A percentile compares a stretch with the other conserved stretches of the same genome.
Conservation (phyloP, 2,113 vertebrate genomes). For the Pogonocichla stellata region DNA sequence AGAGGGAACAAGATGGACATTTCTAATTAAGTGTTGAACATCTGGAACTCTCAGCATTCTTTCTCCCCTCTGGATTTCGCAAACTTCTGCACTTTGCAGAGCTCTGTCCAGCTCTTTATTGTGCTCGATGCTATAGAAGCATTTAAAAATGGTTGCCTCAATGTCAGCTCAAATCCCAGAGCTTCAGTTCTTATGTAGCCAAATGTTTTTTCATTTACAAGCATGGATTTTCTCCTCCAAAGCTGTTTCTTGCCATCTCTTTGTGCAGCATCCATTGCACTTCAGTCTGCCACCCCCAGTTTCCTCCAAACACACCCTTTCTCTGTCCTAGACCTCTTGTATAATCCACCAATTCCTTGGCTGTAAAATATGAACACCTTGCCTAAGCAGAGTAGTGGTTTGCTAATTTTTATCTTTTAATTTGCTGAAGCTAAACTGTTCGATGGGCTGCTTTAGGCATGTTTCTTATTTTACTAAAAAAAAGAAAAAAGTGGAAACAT, state of each 20-base stretch:
- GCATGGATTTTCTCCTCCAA: background rate
- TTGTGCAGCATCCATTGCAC: background rate
- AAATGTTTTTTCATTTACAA: background rate
- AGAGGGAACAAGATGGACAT: slow-evolving; percentile 27
- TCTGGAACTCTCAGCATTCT: slow-evolving; percentile 47
- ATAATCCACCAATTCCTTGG: background rate
- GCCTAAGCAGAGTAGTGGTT: background rate
- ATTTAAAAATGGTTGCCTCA: background rate
- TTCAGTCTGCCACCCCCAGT: background rate
- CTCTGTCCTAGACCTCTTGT: background rate
- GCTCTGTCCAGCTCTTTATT: background rate
- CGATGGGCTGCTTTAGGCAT: background rate
- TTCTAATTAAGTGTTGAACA: slow-evolving; percentile 57
- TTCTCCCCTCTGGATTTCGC: slow-evolving; percentile 31
- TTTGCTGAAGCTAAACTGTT: background rate
- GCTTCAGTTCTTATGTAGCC: background rate
- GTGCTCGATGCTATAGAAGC: background rate
- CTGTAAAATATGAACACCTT: background rate
- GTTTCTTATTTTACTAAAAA: background rate
- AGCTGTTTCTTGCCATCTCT: background rate
- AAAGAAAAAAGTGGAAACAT: background rate
- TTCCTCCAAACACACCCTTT: background rate
- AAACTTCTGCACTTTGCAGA: slow-evolving; percentile 11
- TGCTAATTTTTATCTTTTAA: background rate
- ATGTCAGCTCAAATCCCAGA: background rate